A percentile compares a stretch with the other conserved stretches of the same genome.
Conservation (phyloP, 1,140 invertebrate species). For the Anastrepha obliqua region DNA sequence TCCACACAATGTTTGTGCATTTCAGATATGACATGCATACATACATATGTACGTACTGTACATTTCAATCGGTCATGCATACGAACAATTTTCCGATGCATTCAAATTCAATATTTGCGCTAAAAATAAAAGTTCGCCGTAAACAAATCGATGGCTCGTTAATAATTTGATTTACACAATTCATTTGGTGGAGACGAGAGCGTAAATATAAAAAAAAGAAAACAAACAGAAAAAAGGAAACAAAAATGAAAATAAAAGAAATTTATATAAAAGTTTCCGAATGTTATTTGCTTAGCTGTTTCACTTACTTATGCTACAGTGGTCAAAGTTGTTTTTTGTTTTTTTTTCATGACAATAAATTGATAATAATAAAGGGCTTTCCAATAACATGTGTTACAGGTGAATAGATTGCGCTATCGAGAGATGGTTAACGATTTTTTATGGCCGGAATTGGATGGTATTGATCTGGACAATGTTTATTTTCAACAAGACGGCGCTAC, state of each 20-base stretch:
- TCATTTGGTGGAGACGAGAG: neutral
- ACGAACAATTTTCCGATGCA: neutral
- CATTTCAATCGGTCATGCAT: neutral
- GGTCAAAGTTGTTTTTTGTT: neutral
- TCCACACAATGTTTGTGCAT: slow-evolving; percentile 4
- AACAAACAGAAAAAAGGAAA: neutral
- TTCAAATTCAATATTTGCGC: slow-evolving; percentile 1
- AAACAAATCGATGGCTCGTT: slow-evolving; percentile 36
- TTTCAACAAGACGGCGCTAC: too few species aligned
- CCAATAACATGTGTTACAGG: too few species aligned
- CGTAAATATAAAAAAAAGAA: neutral
- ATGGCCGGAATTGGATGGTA: too few species aligned
- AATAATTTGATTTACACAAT: slow-evolving; percentile 50
- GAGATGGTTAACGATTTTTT: too few species aligned
- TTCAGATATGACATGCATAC: neutral
- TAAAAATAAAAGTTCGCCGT: slow-evolving; percentile 39
- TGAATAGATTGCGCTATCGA: too few species aligned
- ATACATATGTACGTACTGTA: too few species aligned
- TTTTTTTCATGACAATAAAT: neutral
- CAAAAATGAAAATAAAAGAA: neutral
- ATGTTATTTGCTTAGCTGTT: neutral
- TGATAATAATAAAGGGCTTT: neutral
- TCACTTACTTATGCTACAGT: neutral
- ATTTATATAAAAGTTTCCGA: neutral
- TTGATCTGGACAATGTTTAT: too few species aligned